Base-by-base conservation (phyloP, 2,113 vertebrate species). In the Ranitomeya variabilis region DNA sequence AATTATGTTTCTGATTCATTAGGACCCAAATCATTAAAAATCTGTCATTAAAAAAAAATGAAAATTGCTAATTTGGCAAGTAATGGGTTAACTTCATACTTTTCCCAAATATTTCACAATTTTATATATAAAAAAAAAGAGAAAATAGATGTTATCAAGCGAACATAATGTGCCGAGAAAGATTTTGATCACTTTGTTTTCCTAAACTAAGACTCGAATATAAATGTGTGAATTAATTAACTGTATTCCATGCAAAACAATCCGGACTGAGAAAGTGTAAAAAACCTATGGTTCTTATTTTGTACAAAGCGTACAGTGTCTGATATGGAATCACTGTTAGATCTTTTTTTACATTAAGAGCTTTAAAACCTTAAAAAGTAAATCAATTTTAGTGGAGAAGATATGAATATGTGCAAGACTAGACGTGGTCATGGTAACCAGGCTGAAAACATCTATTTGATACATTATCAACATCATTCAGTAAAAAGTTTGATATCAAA, bases 151-250 rank as follows among this genome's bases (percentile, higher is more conserved):
- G 7, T 19, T 64, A 64, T 4, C 16, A 13, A 19, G 7, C 19
- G 18, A 2, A 21, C 62, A 19, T 6, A 64, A 64, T 19, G 19
- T 64, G 62, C 18, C 6, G 62, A 7, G 62, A 19, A 6, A 21
- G 13, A 60, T 13, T 60, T 7, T 19, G 62, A 6, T 64, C 62
- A 16, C 5, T 16, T 62, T 62, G 59, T 16, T 62, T 45, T 21
- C 62, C 6, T 19, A 64, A 19, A 19, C 62, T 16, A 19, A 19
- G 62, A 64, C 60, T 83, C 59, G 52, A 45, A 45, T 83, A 83
- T 52, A 66, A 83, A 64, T 83, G 80, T 83, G 80, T 52, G 62
- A 83, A 83, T 45, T 52, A 66, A 83, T 83, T 64, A 83, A 62
- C 16, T 8, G 62, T n/a, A 82, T 57, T 31, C n/a, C 18, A 54